Evolutionary conservation across 1,140 invertebrate species (phyloP).

Genomic region (Pachyrhynchus sulphureomaculatus): DNA sequence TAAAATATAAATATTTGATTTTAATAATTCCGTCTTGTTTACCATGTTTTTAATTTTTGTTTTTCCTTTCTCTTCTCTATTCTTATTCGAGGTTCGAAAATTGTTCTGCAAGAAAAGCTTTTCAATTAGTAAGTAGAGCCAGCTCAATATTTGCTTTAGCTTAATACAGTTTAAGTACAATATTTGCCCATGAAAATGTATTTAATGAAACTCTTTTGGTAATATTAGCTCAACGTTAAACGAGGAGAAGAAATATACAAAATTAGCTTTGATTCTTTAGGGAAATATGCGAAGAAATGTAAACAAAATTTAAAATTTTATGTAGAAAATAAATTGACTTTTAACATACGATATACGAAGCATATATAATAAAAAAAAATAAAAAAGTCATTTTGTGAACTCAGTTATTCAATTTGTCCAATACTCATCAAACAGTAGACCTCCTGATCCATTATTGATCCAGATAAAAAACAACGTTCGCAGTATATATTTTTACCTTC

Average conservation of each 20-base stretch:
- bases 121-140: constrained; percentile 27
- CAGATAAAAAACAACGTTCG: too few species aligned
- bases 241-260: constrained; percentile 23
- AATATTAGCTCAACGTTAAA: constrained; percentile 32
- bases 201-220: constrained; percentile 36
- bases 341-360: too few species aligned
- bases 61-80: constrained; percentile 7
- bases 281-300: constrained; percentile 14
- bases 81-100: constrained; percentile 17
- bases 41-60: constrained; percentile 18
- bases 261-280: constrained; percentile 24
- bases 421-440: too few species aligned
- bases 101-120: constrained; percentile 23
- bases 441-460: too few species aligned
- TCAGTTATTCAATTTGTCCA: too few species aligned
- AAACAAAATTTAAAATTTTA: constrained; percentile 11
- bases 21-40: constrained; percentile 16
- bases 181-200: constrained; percentile 34
- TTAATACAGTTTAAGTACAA: constrained; percentile 34
- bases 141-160: constrained; percentile 26
- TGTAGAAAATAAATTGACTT: constrained; percentile 7
- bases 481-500: too few species aligned
- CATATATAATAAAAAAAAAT: too few species aligned
- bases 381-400: too few species aligned
- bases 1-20: constrained; percentile 18